Percentiles rank a stretch among this genome's conserved stretches.
These are phyloP conservation scores for Probosciger aterrimus DNA, from an alignment of 2,113 vertebrate species.

Conservation along the genomic window DNA sequence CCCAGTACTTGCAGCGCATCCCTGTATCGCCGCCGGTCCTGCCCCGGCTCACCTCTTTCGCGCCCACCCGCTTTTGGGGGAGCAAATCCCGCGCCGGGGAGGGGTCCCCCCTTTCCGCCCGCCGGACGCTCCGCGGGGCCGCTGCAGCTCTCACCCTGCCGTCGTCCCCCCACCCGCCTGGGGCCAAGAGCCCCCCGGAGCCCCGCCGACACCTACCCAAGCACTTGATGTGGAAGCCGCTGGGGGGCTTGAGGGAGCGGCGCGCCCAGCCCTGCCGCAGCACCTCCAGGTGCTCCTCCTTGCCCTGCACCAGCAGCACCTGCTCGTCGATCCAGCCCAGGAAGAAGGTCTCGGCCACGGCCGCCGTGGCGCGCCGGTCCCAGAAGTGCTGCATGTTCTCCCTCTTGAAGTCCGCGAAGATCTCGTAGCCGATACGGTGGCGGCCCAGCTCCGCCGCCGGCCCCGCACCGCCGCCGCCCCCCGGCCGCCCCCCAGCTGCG, in stretches of 20 bases:
- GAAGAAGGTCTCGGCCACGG: constrained; percentile 92
- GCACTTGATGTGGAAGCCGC: constrained; percentile 92
- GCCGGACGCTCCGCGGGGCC: not conserved
- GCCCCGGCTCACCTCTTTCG: not conserved
- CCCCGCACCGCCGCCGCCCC: not conserved
- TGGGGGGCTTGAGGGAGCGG: constrained; percentile 88
- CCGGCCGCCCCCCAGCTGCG: constrained; percentile 35
- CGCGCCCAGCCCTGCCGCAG: constrained; percentile 93
- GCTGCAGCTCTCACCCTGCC: not conserved
- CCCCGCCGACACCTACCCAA: constrained; percentile 79
- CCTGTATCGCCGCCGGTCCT: rapidly evolving
- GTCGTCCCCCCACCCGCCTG: rapidly evolving
- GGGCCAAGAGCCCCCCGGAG: not conserved
- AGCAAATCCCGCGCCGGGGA: too few species aligned
- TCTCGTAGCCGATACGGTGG: constrained; percentile 91
- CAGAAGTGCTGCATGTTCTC: constrained; percentile 93
- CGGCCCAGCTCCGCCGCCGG: constrained; percentile 70
- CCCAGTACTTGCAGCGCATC: rapidly evolving
- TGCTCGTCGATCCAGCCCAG: constrained; percentile 97
- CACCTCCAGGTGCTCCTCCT: constrained; percentile 93
- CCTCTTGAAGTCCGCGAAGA: constrained; percentile 96
- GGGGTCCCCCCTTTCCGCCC: rapidly evolving
- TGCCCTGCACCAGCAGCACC: constrained; percentile 93
- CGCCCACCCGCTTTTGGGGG: not conserved
- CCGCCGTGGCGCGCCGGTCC: constrained; percentile 89